These are phyloP conservation scores for Tetragnatha versicolor DNA, from an alignment of 1,140 invertebrate genomes.

Conservation along the genomic window DNA sequence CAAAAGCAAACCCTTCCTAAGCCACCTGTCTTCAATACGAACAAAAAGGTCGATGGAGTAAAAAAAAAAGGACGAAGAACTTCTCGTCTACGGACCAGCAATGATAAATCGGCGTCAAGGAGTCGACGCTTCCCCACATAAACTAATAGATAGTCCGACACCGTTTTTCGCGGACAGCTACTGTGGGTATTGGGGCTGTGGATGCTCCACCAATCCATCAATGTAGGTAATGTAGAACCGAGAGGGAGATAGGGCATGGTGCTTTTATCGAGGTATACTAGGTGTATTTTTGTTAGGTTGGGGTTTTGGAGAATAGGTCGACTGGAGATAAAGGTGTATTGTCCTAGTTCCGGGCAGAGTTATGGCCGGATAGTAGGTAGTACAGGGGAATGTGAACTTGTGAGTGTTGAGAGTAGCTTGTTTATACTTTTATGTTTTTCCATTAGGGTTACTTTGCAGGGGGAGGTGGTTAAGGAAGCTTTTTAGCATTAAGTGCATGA, in stretches of 20 bases:
- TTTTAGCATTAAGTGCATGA: background rate
- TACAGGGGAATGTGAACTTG: background rate
- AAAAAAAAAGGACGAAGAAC: conserved; percentile 2
- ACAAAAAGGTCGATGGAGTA: background rate
- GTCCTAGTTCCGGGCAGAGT: no score
- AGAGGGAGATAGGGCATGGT: no score
- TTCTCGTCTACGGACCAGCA: background rate
- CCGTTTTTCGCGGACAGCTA: conserved; percentile 30
- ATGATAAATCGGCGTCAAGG: conserved; percentile 38
- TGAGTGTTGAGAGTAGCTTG: background rate
- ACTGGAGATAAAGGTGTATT: no score
- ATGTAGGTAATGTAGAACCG: conserved; percentile 7
- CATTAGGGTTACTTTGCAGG: background rate
- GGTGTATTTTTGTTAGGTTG: no score
- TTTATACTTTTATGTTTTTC: background rate
- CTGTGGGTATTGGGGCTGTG: conserved; percentile 26
- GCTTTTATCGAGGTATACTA: no score
- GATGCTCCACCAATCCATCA: conserved; percentile 2
- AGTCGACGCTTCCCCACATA: conserved; percentile 25
- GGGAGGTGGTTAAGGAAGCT: no score
- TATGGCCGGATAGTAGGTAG: background rate
- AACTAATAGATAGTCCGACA: conserved; percentile 46
- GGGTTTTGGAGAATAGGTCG: no score
- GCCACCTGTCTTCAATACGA: background rate
- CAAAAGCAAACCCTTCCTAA: background rate